A percentile compares a stretch with the other conserved stretches of the same genome.
phyloP scores from a whole-genome alignment of 2,797 vertebrate genomes.

The Furcifer pardalis region DNA sequence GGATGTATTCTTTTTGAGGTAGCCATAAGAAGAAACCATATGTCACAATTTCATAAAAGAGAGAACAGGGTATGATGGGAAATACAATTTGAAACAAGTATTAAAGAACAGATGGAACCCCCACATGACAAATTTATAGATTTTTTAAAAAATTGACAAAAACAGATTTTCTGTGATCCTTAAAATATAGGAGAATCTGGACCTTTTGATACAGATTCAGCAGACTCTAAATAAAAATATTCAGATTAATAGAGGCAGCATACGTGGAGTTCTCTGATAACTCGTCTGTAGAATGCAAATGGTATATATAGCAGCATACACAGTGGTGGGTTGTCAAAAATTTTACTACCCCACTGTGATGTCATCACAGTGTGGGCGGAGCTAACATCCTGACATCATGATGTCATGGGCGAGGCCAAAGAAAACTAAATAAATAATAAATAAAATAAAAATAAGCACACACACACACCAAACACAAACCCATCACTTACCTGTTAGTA shows the following conservation, averaged over 20 bases:
- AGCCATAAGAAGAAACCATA: background rate
- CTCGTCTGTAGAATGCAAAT: background rate
- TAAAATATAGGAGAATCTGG: background rate
- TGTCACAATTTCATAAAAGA: background rate
- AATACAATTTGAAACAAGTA: background rate
- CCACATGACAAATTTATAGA: background rate
- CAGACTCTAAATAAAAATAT: background rate
- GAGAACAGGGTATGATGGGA: background rate
- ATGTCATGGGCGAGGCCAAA: too few species aligned
- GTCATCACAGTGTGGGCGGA: too few species aligned
- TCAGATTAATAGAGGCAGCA: background rate
- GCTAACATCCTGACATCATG: too few species aligned
- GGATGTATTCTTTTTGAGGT: background rate
- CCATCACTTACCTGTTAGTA: too few species aligned
- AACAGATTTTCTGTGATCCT: background rate
- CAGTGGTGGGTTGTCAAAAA: too few species aligned
- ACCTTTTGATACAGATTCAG: background rate
- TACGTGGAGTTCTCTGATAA: background rate
- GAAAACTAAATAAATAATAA: too few species aligned
- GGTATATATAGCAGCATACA: background rate
- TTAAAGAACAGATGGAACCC: background rate
- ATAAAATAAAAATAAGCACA: too few species aligned
- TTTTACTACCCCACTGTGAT: too few species aligned
- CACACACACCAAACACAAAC: too few species aligned
- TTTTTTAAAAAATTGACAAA: background rate